Evolutionary conservation across 2,888 invertebrate genomes (phyloP).

Genomic region (Idaea biselata): DNA sequence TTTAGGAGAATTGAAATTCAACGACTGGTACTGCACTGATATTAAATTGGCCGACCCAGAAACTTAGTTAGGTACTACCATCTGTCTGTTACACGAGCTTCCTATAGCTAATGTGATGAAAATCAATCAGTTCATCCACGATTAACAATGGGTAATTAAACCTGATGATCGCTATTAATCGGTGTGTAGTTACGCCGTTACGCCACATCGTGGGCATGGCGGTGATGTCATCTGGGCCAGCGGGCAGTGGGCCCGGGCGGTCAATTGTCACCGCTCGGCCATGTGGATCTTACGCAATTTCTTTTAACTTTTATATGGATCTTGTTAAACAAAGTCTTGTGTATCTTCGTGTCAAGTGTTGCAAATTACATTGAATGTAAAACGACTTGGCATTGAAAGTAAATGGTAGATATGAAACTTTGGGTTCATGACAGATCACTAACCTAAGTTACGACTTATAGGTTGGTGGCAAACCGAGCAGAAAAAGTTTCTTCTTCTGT

Average conservation of each 20-base stretch:
- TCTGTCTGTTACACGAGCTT: neutral
- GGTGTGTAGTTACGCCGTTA: slow-evolving; percentile 26
- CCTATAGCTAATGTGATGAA: neutral
- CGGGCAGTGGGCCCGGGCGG: slow-evolving; percentile 4
- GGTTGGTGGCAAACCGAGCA: neutral
- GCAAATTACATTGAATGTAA: neutral
- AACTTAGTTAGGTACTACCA: neutral
- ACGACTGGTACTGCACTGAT: neutral
- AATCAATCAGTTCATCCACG: neutral
- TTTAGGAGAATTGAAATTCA: neutral
- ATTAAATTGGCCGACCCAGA: neutral
- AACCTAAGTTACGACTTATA: neutral
- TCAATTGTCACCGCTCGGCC: slow-evolving; percentile 2
- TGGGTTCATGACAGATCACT: neutral
- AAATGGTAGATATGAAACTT: neutral
- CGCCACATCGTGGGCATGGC: slow-evolving; percentile 28
- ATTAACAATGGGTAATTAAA: slow-evolving; percentile 30
- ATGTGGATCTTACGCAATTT: slow-evolving; percentile 2
- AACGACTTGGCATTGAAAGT: neutral
- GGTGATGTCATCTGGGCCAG: slow-evolving; percentile 34
- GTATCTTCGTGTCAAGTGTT: neutral
- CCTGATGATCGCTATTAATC: slow-evolving; percentile 22
- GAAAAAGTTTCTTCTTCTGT: no score
- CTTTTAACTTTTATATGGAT: neutral
- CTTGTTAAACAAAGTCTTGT: neutral